Conservation (phyloP, 2,797 vertebrate species). For the Oreochromis mossambicus region DNA sequence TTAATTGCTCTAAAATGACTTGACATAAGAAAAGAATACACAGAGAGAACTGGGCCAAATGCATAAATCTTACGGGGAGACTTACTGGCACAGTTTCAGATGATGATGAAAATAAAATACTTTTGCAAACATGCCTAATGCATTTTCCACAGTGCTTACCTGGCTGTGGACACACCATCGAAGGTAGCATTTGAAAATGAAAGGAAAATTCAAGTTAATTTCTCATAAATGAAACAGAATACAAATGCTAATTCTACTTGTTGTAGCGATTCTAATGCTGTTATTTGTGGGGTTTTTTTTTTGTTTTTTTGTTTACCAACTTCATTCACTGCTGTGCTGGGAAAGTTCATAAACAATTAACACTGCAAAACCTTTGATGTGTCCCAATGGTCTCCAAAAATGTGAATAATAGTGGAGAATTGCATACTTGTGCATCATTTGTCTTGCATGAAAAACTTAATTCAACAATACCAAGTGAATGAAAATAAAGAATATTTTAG, state of each 20-base stretch:
- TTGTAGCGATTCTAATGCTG: neutral
- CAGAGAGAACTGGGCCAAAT: constrained; percentile 1
- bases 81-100: neutral
- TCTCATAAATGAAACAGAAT: neutral
- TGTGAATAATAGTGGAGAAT: neutral
- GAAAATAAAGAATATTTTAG: neutral
- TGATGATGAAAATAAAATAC: neutral
- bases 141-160: constrained; percentile 43
- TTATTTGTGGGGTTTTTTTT: too few relatives aligned
- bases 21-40: neutral
- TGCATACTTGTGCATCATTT: neutral
- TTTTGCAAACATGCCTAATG: neutral
- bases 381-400: neutral
- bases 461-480: neutral
- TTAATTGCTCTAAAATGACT: constrained; percentile 33
- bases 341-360: accelerated
- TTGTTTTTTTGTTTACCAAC: neutral
- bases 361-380: neutral
- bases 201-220: constrained; percentile 1
- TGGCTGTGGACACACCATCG: constrained; percentile 32
- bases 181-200: neutral
- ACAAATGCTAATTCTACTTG: neutral
- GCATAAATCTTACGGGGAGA: constrained; percentile 17
- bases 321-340: neutral
- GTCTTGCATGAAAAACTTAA: neutral